These are phyloP conservation scores for Leptothorax acervorum DNA, from an alignment of 2,888 invertebrate species.

Conservation along the genomic window DNA sequence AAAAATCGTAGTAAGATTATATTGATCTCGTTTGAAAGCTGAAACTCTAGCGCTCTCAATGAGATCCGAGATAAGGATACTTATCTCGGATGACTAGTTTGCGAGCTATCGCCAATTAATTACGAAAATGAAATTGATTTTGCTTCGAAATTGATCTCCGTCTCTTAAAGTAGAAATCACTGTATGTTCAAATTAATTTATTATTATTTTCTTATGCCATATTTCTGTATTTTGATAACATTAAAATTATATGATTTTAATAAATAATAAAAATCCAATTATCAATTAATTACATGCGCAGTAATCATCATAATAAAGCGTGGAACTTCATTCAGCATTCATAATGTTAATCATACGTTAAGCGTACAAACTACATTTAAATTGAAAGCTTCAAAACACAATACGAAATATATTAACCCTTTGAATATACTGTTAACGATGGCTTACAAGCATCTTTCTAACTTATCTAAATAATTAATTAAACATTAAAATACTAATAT, in stretches of 20 bases:
- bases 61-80: no score
- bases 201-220: background rate
- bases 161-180: background rate
- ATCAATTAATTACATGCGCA: background rate
- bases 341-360: background rate
- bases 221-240: background rate
- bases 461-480: background rate
- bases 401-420: background rate
- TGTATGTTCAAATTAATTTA: background rate
- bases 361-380: background rate
- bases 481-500: background rate
- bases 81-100: background rate
- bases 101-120: background rate
- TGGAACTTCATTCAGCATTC: background rate
- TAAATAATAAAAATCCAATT: background rate
- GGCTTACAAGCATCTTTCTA: background rate
- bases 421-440: background rate
- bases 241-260: background rate
- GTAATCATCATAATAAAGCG: slow-evolving; percentile 13
- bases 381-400: background rate
- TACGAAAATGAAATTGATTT: background rate
- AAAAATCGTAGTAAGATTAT: background rate
- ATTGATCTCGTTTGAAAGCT: background rate
- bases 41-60: background rate
- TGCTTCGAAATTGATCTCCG: background rate